Evolutionary conservation across 35 echinoderm and acorn worm species (phyloP).

Genomic region (Nesometra sesokonis): DNA sequence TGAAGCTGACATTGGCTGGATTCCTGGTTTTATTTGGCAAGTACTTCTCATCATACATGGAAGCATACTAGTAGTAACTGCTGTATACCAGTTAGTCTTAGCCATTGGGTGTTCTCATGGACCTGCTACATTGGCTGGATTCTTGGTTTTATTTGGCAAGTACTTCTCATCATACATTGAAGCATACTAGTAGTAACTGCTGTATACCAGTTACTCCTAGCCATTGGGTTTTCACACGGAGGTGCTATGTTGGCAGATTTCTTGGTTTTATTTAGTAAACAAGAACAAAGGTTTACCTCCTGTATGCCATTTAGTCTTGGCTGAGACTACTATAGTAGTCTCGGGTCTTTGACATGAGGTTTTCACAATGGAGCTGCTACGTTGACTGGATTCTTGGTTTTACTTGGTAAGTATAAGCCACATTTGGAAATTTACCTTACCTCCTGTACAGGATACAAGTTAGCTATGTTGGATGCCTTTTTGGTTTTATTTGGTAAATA

Average conservation of each 20-base stretch:
- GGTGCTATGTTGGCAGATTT: constrained; percentile 51
- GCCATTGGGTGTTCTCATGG: constrained; percentile 51
- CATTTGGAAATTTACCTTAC: constrained; percentile 66
- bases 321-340: no score
- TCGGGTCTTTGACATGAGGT: constrained; percentile 50
- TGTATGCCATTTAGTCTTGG: constrained; percentile 44
- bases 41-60: no score
- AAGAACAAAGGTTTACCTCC: constrained; percentile 15
- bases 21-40: constrained; percentile 60
- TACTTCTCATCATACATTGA: constrained; percentile 30
- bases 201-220: constrained; percentile 39
- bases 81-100: constrained; percentile 42
- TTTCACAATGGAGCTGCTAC: constrained; percentile 59
- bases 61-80: constrained; percentile 39
- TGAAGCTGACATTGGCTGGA: constrained; percentile 55
- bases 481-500: constrained; percentile 71
- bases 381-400: constrained; percentile 44
- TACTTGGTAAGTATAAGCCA: constrained; percentile 52
- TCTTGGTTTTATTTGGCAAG: constrained; percentile 70
- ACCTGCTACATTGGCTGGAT: constrained; percentile 61
- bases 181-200: constrained; percentile 46
- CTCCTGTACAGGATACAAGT: constrained; percentile 43
- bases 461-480: constrained; percentile 52
- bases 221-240: constrained; percentile 51
- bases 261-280: constrained; percentile 67